phyloP scores from a whole-genome alignment of 2,888 invertebrate genomes.

The Dioctria rufipes region DNA sequence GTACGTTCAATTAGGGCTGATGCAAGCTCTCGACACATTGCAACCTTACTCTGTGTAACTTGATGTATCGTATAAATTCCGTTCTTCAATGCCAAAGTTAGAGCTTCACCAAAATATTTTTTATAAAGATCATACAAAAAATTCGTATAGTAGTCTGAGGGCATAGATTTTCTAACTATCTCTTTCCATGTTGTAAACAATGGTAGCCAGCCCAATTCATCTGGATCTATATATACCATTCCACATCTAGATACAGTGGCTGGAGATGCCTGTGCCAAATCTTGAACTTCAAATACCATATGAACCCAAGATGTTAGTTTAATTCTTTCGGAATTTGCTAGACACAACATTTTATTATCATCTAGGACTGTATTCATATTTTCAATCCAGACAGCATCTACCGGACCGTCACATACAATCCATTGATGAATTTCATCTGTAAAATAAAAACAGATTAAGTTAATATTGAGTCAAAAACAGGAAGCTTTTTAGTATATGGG shows the following conservation, averaged over 20 bases:
- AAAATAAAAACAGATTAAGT: not conserved
- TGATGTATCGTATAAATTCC: conserved; percentile 84
- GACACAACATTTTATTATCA: conserved; percentile 93
- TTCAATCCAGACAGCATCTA: conserved; percentile 95
- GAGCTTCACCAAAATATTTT: conserved; percentile 77
- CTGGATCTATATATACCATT: conserved; percentile 92
- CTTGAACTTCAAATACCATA: conserved; percentile 90
- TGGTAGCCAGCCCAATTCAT: conserved; percentile 86
- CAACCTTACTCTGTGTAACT: conserved; percentile 88
- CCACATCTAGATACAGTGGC: conserved; percentile 89
- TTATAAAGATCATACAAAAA: conserved; percentile 80
- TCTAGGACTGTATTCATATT: conserved; percentile 94
- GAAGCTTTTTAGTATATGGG: too few relatives aligned
- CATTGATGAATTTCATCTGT: conserved; percentile 85
- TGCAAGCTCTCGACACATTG: conserved; percentile 82
- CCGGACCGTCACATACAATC: conserved; percentile 93
- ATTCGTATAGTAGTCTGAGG: conserved; percentile 73
- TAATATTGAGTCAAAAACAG: too few relatives aligned
- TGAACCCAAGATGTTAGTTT: conserved; percentile 91
- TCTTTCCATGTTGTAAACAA: conserved; percentile 85
- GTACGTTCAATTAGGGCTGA: conserved; percentile 79
- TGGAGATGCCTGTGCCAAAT: conserved; percentile 90
- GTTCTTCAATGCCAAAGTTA: conserved; percentile 78
- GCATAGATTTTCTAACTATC: conserved; percentile 72
- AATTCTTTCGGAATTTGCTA: conserved; percentile 92